Percentiles rank a stretch among this genome's conserved stretches.
These are phyloP conservation scores for Cryptophagus acutangulus DNA, from an alignment of 2,888 invertebrate genomes.

Conservation along the genomic window DNA sequence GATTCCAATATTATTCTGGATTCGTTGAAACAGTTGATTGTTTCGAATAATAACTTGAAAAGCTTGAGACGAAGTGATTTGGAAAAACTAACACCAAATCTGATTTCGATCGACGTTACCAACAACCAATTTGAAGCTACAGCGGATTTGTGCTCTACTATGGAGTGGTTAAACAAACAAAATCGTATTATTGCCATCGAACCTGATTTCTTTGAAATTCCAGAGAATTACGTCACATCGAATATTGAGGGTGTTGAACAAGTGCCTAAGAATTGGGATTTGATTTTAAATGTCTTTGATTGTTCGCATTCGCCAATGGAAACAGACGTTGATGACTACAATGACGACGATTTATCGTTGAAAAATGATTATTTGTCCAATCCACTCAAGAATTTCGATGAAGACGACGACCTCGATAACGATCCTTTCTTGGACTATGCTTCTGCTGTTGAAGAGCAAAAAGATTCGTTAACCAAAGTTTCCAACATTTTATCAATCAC, in stretches of 20 bases:
- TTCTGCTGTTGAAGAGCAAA: no score
- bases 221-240: constrained; percentile 1
- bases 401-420: constrained; percentile 15
- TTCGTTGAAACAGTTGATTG: constrained; percentile 48
- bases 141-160: constrained; percentile 53
- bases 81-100: constrained; percentile 53
- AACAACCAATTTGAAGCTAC: constrained; percentile 67
- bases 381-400: constrained; percentile 32
- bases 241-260: neutral
- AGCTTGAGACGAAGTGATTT: constrained; percentile 57
- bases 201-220: neutral
- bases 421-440: no score
- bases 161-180: neutral
- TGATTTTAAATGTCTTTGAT: no score
- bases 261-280: no score
- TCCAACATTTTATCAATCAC: constrained; percentile 43
- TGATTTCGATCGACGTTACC: constrained; percentile 58
- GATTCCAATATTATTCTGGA: constrained; percentile 30
- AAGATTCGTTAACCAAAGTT: constrained; percentile 18
- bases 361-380: no score
- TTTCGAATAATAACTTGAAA: constrained; percentile 57
- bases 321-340: neutral
- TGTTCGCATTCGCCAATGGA: no score
- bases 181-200: no score
- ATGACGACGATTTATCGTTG: neutral